A percentile compares a stretch with the other conserved stretches of the same genome.
Conservation (phyloP, 2,113 vertebrate genomes). For the Chloroceryle aenea region DNA sequence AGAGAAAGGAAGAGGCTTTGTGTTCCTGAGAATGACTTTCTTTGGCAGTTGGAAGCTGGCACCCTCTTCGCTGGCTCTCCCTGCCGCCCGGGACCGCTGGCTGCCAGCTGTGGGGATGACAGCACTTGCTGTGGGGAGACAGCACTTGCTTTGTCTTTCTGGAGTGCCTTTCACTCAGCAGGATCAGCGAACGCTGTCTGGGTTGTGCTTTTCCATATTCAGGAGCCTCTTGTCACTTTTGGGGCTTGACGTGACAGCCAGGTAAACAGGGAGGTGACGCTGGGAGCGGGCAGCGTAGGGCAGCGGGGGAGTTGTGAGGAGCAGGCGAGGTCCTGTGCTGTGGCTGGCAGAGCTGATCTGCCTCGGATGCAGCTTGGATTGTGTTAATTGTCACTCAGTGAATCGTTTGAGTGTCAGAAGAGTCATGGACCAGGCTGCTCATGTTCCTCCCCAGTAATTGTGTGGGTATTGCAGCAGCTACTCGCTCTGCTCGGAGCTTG, state of each 20-base stretch:
- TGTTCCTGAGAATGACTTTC: not conserved
- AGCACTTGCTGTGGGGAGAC: not conserved
- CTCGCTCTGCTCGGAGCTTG: not conserved
- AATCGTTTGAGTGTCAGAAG: not conserved
- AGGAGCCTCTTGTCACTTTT: not conserved
- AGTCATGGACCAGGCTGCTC: not conserved
- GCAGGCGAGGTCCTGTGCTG: not conserved
- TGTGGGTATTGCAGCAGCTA: not conserved
- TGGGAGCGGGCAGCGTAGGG: not conserved
- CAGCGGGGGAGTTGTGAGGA: accelerated
- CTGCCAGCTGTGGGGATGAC: not conserved
- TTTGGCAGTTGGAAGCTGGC: not conserved
- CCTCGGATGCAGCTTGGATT: not conserved
- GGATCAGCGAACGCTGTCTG: accelerated
- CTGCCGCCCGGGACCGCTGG: not conserved
- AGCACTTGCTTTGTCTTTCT: not conserved
- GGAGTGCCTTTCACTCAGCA: not conserved
- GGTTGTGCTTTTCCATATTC: not conserved
- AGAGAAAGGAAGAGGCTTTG: not conserved
- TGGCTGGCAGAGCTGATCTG: not conserved
- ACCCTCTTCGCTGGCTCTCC: not conserved
- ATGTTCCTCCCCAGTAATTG: not conserved
- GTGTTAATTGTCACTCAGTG: not conserved
- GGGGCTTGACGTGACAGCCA: accelerated
- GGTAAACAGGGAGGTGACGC: not conserved